Percentiles rank a stretch among this genome's conserved stretches.
Conservation (phyloP, 1,140 invertebrate genomes). For the Dryas iulia region DNA sequence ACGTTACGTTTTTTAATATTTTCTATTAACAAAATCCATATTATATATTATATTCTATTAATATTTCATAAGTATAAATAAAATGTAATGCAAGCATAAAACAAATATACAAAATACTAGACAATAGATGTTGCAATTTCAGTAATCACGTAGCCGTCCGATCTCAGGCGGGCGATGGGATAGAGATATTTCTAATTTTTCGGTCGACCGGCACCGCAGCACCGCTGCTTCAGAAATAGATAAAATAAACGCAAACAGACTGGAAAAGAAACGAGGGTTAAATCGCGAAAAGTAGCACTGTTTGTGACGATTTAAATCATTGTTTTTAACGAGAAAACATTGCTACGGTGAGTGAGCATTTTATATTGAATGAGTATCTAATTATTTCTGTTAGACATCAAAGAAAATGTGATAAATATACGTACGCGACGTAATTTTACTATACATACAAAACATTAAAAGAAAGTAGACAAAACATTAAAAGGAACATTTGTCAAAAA, state of each 20-base stretch:
- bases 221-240: conserved; percentile 57
- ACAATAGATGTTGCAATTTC: conserved; percentile 26
- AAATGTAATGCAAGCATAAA: neutral
- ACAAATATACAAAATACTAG: neutral
- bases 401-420: too few relatives aligned
- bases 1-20: neutral
- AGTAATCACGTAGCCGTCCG: conserved; percentile 32
- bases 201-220: conserved; percentile 61
- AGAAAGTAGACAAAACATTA: too few relatives aligned
- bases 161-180: conserved; percentile 43
- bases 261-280: conserved; percentile 57
- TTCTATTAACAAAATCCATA: neutral
- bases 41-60: too few relatives aligned
- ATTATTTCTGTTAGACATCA: too few relatives aligned
- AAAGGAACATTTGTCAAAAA: too few relatives aligned
- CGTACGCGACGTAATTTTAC: too few relatives aligned
- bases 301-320: conserved; percentile 32
- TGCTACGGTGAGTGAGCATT: neutral
- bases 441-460: too few relatives aligned
- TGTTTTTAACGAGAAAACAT: conserved; percentile 16
- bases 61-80: neutral
- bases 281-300: conserved; percentile 32
- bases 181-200: conserved; percentile 77
- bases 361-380: neutral
- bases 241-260: conserved; percentile 61